These are phyloP conservation scores for Copidosoma floridanum DNA, from an alignment of 1,140 invertebrate genomes.

Conservation along the genomic window DNA sequence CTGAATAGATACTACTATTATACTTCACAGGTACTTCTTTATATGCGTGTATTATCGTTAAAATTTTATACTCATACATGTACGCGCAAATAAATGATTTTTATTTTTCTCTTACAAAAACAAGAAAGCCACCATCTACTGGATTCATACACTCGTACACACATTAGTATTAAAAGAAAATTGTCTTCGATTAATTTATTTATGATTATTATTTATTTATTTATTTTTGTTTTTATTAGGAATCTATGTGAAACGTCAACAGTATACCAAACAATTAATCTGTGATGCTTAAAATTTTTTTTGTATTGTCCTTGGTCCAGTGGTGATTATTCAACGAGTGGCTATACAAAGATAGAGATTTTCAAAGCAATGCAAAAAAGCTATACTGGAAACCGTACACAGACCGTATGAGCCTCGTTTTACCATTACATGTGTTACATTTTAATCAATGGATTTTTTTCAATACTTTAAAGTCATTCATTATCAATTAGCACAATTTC, in stretches of 20 bases:
- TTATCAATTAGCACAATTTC: no score
- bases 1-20: no score
- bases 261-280: conserved; percentile 13
- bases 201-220: neutral
- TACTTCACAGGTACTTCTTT: conserved; percentile 19
- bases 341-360: conserved; percentile 7
- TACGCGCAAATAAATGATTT: conserved; percentile 3
- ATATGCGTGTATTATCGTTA: conserved; percentile 10
- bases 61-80: neutral
- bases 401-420: no score
- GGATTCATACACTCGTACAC: neutral
- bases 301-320: conserved; percentile 48
- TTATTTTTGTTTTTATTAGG: neutral
- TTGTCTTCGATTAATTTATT: no score
- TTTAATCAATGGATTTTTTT: neutral
- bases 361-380: neutral
- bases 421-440: no score
- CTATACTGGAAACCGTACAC: neutral
- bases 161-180: neutral
- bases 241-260: conserved; percentile 15
- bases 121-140: neutral
- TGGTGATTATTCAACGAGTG: conserved; percentile 22
- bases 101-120: conserved; percentile 2
- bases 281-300: conserved; percentile 1
- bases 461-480: no score